These are phyloP conservation scores for Cercopithecus mona DNA, from an alignment of 2,113 vertebrate genomes.

Conservation along the genomic window DNA sequence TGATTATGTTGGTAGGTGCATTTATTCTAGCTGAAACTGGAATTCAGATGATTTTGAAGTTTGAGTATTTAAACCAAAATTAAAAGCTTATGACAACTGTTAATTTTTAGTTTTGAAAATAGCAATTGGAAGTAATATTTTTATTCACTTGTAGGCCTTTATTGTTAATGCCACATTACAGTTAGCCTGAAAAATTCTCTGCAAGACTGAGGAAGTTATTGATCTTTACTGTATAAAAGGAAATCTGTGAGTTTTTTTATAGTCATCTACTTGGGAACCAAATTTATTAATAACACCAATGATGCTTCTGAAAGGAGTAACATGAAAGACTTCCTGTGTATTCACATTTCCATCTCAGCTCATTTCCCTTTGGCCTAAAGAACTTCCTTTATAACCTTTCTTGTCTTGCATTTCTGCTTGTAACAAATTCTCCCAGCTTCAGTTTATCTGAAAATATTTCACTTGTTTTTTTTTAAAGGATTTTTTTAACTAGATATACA, in stretches of 20 bases:
- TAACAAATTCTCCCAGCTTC: not conserved
- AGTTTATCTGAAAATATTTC: conserved; percentile 6
- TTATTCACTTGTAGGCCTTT: not conserved
- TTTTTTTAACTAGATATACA: conserved; percentile 40
- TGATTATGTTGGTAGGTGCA: not conserved
- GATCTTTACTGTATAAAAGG: not conserved
- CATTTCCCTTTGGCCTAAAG: not conserved
- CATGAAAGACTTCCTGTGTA: not conserved
- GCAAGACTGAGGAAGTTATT: not conserved
- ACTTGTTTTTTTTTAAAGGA: conserved; percentile 41
- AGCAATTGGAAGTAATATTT: not conserved
- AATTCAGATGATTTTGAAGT: conserved; percentile 41
- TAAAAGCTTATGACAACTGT: not conserved
- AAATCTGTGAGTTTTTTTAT: not conserved
- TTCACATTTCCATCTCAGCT: not conserved
- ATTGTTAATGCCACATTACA: not conserved
- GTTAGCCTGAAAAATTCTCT: conserved; percentile 12
- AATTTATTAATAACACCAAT: not conserved
- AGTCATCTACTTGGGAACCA: not conserved
- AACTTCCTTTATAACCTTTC: not conserved
- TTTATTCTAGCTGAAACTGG: conserved; percentile 19
- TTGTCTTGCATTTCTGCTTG: not conserved
- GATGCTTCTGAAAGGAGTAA: not conserved
- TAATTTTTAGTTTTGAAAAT: conserved; percentile 42
- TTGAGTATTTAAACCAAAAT: conserved; percentile 28